phyloP scores from a whole-genome alignment of 35 echinoderm and acorn worm species.

The Chiridota heheva region DNA sequence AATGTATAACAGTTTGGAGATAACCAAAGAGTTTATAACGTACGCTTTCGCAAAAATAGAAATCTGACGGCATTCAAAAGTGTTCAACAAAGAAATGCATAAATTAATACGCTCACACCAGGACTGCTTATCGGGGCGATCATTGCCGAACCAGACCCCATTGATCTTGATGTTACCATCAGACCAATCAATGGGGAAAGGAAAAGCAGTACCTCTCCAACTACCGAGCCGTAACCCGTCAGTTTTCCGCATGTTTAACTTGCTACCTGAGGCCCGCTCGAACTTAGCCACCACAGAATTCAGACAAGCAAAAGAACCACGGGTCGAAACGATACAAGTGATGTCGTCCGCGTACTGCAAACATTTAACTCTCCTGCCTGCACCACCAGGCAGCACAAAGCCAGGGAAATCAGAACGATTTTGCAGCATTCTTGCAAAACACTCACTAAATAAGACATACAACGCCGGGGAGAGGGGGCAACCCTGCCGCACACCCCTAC shows the following conservation, averaged over 20 bases:
- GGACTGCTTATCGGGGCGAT: neutral
- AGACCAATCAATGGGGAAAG: neutral
- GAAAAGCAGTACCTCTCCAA: neutral
- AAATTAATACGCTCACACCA: too few species aligned
- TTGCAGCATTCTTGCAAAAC: neutral
- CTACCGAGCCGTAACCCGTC: slow-evolving; percentile 2
- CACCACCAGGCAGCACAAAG: neutral
- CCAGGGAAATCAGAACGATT: neutral
- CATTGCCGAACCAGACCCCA: slow-evolving; percentile 16
- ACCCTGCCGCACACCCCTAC: slow-evolving; percentile 46
- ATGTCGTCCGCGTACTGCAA: slow-evolving; percentile 27
- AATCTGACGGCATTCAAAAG: too few species aligned
- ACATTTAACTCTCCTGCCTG: neutral
- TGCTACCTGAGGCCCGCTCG: neutral
- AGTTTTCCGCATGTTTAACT: slow-evolving; percentile 21
- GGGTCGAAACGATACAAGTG: too few species aligned
- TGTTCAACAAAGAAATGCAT: too few species aligned
- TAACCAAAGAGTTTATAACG: too few species aligned
- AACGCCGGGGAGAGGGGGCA: slow-evolving; percentile 50
- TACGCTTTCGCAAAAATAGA: too few species aligned
- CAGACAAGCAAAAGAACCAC: too few species aligned
- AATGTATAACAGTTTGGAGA: too few species aligned
- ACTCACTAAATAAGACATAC: slow-evolving; percentile 37
- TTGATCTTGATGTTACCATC: neutral
- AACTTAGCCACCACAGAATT: neutral